These are phyloP conservation scores for Mionectes olivaceus DNA, from an alignment of 2,797 vertebrate genomes.

Conservation along the genomic window DNA sequence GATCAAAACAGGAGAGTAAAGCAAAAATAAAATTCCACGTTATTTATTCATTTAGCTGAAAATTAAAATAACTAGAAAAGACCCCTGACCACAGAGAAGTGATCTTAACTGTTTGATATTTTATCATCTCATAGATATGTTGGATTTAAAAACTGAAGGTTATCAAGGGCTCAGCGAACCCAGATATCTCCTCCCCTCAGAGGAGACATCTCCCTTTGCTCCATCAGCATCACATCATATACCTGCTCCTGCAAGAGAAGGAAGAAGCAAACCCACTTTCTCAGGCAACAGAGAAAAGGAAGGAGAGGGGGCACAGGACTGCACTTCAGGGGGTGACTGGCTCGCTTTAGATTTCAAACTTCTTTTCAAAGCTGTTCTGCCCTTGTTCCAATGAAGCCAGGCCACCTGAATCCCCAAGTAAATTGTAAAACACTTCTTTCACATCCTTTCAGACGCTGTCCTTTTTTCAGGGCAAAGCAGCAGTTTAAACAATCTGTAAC, in stretches of 20 bases:
- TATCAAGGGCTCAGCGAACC: background rate
- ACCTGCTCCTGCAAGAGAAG: background rate
- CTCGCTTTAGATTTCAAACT: background rate
- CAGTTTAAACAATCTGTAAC: slow-evolving; percentile 37
- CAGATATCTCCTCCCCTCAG: background rate
- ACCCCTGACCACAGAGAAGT: background rate
- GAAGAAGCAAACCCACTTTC: background rate
- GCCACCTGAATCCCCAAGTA: background rate
- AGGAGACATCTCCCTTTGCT: background rate
- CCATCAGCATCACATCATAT: background rate
- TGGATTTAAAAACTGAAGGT: background rate
- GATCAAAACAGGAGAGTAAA: background rate
- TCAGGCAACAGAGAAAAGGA: background rate
- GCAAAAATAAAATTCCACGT: background rate
- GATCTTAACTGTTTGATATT: background rate
- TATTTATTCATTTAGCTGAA: background rate
- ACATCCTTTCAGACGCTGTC: background rate
- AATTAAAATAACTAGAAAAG: background rate
- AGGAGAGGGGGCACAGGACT: background rate
- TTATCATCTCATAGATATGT: background rate
- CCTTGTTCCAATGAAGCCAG: slow-evolving; percentile 2
- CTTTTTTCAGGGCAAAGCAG: background rate
- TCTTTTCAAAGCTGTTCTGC: background rate
- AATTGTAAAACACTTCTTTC: background rate
- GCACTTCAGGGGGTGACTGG: background rate